Percentiles rank a stretch among this genome's conserved stretches.
phyloP scores from a whole-genome alignment of 2,113 vertebrate species.

The Mugil cephalus region DNA sequence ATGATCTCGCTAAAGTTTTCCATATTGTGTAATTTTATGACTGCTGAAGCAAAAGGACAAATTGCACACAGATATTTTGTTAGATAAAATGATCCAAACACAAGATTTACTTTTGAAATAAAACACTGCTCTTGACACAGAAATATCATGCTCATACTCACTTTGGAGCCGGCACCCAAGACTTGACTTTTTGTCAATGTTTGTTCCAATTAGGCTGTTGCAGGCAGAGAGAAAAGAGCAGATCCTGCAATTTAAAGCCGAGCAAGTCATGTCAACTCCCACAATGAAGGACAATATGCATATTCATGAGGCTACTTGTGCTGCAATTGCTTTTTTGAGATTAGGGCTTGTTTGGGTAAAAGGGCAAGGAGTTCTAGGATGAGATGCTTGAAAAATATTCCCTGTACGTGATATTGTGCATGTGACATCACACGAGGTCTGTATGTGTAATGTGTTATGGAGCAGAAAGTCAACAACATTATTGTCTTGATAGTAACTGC shows the following conservation, averaged over 20 bases:
- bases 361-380: slow-evolving; percentile 33
- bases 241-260: slow-evolving; percentile 67
- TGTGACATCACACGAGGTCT: slow-evolving; percentile 50
- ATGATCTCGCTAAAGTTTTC: slow-evolving; percentile 88
- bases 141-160: slow-evolving; percentile 58
- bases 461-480: slow-evolving; percentile 3
- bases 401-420: slow-evolving; percentile 31
- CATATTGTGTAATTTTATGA: slow-evolving; percentile 76
- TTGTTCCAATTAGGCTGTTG: slow-evolving; percentile 39
- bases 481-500: background rate
- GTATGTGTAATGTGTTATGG: background rate
- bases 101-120: background rate
- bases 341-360: slow-evolving; percentile 57
- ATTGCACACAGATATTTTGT: background rate
- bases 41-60: slow-evolving; percentile 25
- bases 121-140: background rate
- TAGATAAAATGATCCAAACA: background rate
- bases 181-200: background rate
- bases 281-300: slow-evolving; percentile 45
- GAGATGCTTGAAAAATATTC: slow-evolving; percentile 14
- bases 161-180: slow-evolving; percentile 18
- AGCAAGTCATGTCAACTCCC: slow-evolving; percentile 58
- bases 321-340: slow-evolving; percentile 16
- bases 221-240: slow-evolving; percentile 24
- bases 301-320: slow-evolving; percentile 72